Base-by-base conservation (phyloP, 2,797 vertebrate species). In the Sebastes itinus region DNA sequence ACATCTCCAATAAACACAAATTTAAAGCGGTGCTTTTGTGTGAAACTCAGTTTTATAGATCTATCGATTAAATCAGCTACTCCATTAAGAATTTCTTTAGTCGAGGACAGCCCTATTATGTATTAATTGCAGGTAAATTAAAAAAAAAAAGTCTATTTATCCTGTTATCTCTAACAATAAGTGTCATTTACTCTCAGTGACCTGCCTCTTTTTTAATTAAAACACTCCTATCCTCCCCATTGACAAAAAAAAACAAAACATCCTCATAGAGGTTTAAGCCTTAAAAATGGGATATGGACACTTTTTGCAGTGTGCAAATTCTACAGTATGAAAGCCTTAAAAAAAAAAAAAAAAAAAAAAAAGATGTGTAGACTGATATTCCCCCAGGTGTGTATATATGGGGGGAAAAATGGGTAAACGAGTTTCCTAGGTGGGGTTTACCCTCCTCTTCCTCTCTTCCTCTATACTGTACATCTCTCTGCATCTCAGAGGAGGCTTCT, bases 401-500 rank as follows among this genome's bases (percentile, higher is more conserved):
- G 33, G 33, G 33, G 11, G 0, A n/a, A 9, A 32, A 28, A 18
- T 3, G 55, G n/a, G 28, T 60, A 33, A 38, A 78, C 23, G 23
- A 16, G 33, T 20, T 28, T 42, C 23, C 55, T 27, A 27, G 69
- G 59, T 83, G 63, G 55, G 75, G 23, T 73, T 75, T 13, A 30
- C 35, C 70, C 74, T 42, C 38, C 74, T 42, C 38, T 81, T 35
- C 35, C 35, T 38, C 35, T 35, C 33, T 35, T 35, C 33, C 33
- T 35, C 33, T 35, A 35, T 76, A 14, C 82, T 75, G 69, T 72
- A 64, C 78, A 68, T 63, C 56, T 85, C 33, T 85, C 33, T 35
- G 76, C 81, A 35, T 71, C 59, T 72, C 79, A 52, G 92, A 81
- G 90, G 94, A 94, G 90, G 94, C 92, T 89, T 92, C 33, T 35